These are phyloP conservation scores for Rhynchopsitta pachyrhyncha DNA, from an alignment of 2,113 vertebrate species.

Conservation along the genomic window DNA sequence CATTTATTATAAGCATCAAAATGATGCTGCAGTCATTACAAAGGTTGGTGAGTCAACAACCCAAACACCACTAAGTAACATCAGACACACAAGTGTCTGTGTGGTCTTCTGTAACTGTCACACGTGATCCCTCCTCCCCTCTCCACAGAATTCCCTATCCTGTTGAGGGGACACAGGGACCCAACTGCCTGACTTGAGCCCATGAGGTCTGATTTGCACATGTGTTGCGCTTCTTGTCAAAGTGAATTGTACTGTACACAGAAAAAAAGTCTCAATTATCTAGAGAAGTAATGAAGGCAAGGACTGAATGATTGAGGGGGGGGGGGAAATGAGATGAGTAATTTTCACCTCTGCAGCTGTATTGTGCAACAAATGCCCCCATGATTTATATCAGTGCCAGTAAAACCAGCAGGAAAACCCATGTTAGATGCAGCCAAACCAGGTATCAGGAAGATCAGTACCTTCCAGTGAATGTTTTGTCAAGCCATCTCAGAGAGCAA, in stretches of 20 bases:
- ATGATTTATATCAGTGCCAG: not conserved
- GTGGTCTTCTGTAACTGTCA: not conserved
- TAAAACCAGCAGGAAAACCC: not conserved
- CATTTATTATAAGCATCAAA: not conserved
- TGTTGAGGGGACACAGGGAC: not conserved
- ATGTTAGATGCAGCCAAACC: not conserved
- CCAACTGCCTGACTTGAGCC: not conserved
- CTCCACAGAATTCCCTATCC: not conserved
- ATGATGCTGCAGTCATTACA: not conserved
- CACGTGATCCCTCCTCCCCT: not conserved
- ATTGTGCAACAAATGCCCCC: not conserved
- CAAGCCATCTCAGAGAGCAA: not conserved
- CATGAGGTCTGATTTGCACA: not conserved
- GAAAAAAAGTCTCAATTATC: not conserved
- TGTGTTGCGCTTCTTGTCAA: not conserved
- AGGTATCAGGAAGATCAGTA: not conserved
- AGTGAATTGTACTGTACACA: not conserved
- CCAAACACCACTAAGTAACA: not conserved
- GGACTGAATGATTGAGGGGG: not conserved
- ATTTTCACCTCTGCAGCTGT: fast-evolving
- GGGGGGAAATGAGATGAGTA: not conserved
- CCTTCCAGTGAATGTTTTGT: not conserved
- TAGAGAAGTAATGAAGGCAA: not conserved
- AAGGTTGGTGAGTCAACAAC: not conserved
- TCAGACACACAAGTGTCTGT: not conserved